Evolutionary conservation across 1,140 invertebrate species (phyloP).

Genomic region (Drosophila varians): DNA sequence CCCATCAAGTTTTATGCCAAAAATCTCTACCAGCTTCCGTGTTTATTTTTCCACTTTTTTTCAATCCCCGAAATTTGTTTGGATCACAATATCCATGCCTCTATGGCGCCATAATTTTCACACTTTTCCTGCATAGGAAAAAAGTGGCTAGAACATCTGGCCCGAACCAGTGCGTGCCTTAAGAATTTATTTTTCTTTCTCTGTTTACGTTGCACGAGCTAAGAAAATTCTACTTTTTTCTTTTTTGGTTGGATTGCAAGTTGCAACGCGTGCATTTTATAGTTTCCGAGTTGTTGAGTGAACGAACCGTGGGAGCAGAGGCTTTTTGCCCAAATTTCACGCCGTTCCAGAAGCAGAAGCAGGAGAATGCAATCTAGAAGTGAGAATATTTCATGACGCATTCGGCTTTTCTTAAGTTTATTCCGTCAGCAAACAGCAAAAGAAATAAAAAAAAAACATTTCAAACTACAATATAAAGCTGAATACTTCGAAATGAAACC

Average conservation of each 20-base stretch:
- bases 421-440: not conserved
- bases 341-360: slow-evolving; percentile 9
- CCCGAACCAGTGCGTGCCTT: slow-evolving; percentile 54
- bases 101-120: slow-evolving; percentile 53
- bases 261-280: slow-evolving; percentile 77
- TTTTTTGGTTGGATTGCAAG: not conserved
- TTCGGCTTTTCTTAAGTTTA: slow-evolving; percentile 31
- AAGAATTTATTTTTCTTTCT: slow-evolving; percentile 24
- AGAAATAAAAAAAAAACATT: slow-evolving; percentile 10
- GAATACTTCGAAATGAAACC: not conserved
- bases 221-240: slow-evolving; percentile 34
- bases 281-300: slow-evolving; percentile 56
- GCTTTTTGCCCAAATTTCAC: slow-evolving; percentile 29
- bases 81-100: slow-evolving; percentile 13
- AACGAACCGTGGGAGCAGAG: slow-evolving; percentile 30
- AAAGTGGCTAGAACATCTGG: slow-evolving; percentile 54
- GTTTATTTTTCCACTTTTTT: slow-evolving; percentile 7
- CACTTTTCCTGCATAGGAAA: slow-evolving; percentile 46
- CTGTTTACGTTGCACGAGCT: slow-evolving; percentile 10
- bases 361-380: slow-evolving; percentile 25
- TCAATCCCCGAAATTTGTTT: slow-evolving; percentile 11
- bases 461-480: not conserved
- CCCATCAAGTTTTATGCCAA: not conserved
- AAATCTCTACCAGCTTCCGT: not conserved
- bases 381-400: slow-evolving; percentile 43